Evolutionary conservation across 23 tunicate genomes (phyloP).

Genomic region (Diplosoma virens): DNA sequence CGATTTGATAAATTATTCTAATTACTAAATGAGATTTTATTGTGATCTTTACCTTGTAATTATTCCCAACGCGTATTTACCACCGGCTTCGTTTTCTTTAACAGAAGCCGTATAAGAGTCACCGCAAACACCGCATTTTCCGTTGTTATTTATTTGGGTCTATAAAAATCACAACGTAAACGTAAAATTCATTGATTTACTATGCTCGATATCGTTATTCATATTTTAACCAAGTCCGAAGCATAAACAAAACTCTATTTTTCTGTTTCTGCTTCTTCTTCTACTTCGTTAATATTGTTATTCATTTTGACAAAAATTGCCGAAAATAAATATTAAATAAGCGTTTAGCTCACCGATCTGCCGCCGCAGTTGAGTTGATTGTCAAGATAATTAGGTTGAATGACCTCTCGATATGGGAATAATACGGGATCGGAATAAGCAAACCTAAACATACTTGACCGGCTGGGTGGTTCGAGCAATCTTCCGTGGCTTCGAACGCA

Average conservation of each 20-base stretch:
- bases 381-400: slow-evolving; percentile 47
- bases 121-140: slow-evolving; percentile 87
- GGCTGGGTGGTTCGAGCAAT: slow-evolving; percentile 52
- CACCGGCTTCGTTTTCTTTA: slow-evolving; percentile 77
- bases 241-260: no score
- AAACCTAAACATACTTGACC: slow-evolving; percentile 45
- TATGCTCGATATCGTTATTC: no score
- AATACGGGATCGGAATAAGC: slow-evolving; percentile 33
- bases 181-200: no score
- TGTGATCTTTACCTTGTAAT: slow-evolving; percentile 32
- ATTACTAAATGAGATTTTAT: neutral
- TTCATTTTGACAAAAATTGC: no score
- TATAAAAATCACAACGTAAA: neutral
- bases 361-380: slow-evolving; percentile 55
- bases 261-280: no score
- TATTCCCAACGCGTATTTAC: slow-evolving; percentile 86
- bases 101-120: slow-evolving; percentile 47
- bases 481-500: slow-evolving; percentile 47
- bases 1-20: neutral
- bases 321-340: no score
- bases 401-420: slow-evolving; percentile 31
- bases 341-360: slow-evolving; percentile 30
- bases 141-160: slow-evolving; percentile 45
- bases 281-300: no score
- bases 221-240: no score